phyloP scores from a whole-genome alignment of 2,888 invertebrate genomes.

The Galeopsomyia nigrocyanea region DNA sequence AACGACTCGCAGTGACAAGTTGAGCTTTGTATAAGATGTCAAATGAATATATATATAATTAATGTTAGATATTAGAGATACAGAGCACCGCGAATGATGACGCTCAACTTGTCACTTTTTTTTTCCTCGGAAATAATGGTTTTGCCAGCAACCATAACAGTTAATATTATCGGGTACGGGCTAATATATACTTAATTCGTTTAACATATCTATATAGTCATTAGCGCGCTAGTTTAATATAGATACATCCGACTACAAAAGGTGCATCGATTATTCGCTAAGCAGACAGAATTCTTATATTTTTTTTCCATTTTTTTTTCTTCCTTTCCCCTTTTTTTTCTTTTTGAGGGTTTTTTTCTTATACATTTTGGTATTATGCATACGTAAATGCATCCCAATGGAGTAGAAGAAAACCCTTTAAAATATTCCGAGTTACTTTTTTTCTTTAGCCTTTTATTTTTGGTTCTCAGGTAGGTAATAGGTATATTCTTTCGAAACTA shows the following conservation, averaged over 20 bases:
- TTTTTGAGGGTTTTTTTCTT: background rate
- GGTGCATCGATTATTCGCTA: conserved; percentile 49
- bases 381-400: too few species aligned
- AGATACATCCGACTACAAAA: conserved; percentile 51
- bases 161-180: conserved; percentile 56
- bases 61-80: background rate
- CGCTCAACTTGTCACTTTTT: too few species aligned
- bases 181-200: conserved; percentile 42
- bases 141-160: conserved; percentile 57
- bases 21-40: too few species aligned
- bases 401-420: conserved; percentile 31
- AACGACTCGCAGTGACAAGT: too few species aligned
- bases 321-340: background rate
- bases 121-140: conserved; percentile 24
- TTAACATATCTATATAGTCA: conserved; percentile 49
- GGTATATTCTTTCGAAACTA: conserved; percentile 38
- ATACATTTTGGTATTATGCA: background rate
- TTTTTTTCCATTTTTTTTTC: conserved; percentile 7
- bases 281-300: conserved; percentile 38
- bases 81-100: background rate
- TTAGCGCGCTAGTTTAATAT: conserved; percentile 46
- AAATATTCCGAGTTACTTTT: conserved; percentile 37
- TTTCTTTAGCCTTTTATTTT: conserved; percentile 3
- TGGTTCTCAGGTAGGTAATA: conserved; percentile 38
- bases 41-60: background rate